Evolutionary conservation across 2,797 vertebrate genomes (phyloP).

Genomic region (Distichodus sexfasciatus): DNA sequence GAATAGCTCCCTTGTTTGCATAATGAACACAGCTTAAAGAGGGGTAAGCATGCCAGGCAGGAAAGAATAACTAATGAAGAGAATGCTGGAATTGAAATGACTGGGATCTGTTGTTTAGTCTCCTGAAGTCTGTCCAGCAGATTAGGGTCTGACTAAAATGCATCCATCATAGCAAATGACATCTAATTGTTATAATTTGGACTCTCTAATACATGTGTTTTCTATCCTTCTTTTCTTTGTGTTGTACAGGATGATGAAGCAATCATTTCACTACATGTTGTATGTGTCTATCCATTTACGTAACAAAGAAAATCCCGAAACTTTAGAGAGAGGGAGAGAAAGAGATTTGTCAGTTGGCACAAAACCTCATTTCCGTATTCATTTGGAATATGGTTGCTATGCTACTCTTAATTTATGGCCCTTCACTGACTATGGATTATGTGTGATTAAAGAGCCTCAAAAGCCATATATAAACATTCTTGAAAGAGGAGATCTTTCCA

Average conservation of each 20-base stretch:
- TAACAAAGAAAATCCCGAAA: too few species aligned
- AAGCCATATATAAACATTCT: too few species aligned
- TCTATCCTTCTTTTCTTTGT: neutral
- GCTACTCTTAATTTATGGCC: too few species aligned
- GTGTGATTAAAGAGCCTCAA: too few species aligned
- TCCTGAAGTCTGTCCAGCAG: neutral
- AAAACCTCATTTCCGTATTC: too few species aligned
- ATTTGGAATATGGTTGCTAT: too few species aligned
- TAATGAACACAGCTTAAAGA: slow-evolving; percentile 58
- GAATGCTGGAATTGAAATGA: slow-evolving; percentile 12
- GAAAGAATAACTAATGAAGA: slow-evolving; percentile 30
- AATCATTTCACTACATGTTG: too few species aligned
- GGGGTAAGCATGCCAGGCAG: slow-evolving; percentile 26
- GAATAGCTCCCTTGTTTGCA: slow-evolving; percentile 63
- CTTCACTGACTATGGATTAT: too few species aligned
- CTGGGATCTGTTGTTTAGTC: neutral
- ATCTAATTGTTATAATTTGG: neutral
- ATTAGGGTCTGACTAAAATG: slow-evolving; percentile 5
- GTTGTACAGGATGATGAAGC: neutral
- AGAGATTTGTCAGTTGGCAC: too few species aligned
- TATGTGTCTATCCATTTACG: too few species aligned
- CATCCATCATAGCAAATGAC: slow-evolving; percentile 9
- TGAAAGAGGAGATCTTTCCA: too few species aligned
- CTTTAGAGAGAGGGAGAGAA: too few species aligned
- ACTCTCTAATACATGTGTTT: neutral